These are phyloP conservation scores for Papilio protenor DNA, from an alignment of 2,888 invertebrate species.

Conservation along the genomic window DNA sequence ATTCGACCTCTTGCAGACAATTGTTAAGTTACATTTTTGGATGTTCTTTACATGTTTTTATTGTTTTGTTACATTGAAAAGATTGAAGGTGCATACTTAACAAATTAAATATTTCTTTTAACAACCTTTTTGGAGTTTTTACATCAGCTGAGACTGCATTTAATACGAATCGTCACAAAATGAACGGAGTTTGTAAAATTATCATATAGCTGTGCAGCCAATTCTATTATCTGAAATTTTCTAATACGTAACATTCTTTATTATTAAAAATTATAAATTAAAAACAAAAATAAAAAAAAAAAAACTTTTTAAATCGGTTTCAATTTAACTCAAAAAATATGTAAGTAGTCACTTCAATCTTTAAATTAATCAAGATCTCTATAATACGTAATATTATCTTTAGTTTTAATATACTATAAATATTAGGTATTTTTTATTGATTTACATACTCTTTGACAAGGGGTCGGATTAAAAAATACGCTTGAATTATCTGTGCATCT, in stretches of 20 bases:
- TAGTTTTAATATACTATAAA: conserved; percentile 64
- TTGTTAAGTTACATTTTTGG: conserved; percentile 63
- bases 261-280: neutral
- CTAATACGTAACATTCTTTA: conserved; percentile 51
- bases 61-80: conserved; percentile 5
- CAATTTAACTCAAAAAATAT: neutral
- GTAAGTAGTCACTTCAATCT: conserved; percentile 40
- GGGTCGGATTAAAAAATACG: conserved; percentile 65
- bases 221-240: neutral
- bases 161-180: neutral
- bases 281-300: neutral
- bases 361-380: conserved; percentile 65
- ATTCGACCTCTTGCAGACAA: conserved; percentile 73
- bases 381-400: conserved; percentile 75
- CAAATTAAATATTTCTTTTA: neutral
- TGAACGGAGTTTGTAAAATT: neutral
- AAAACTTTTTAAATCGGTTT: neutral
- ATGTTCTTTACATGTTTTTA: conserved; percentile 53
- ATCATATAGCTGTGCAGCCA: neutral
- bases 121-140: conserved; percentile 44
- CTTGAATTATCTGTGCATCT: conserved; percentile 39
- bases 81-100: conserved; percentile 30
- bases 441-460: conserved; percentile 64
- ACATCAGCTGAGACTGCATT: neutral
- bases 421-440: conserved; percentile 70